Evolutionary conservation across 2,888 invertebrate genomes (phyloP), one percentile per base, ranked within the genome.

Genomic region (Heliconius hortense): DNA sequence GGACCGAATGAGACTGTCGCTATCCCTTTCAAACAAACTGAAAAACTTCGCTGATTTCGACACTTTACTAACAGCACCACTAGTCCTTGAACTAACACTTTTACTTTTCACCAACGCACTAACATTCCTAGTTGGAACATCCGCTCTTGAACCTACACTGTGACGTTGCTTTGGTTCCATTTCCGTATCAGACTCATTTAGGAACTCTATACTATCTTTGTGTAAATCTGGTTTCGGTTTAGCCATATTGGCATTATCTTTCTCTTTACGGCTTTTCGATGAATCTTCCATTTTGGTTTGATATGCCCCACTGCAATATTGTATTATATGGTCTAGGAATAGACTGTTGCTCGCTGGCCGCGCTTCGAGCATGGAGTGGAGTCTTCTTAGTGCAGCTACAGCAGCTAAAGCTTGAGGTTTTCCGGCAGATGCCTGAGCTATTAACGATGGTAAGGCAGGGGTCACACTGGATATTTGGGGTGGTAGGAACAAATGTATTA

Each of bases 401-500:
- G 98, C 98, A 26, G 96, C 96, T 78, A 97, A 94, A 0, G 98
- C 98, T 85, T 96, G 97, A 71, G 97, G 96, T 84, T 96, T 95
- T n/a, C 96, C 96, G 72, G 94, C 95, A 53, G 97, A 95, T 7
- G 98, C 98, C 83, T 97, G 96, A 3, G 96, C 95, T 85, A 98
- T 94, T 73, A 99, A 93, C 78, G 96, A 95, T 11, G 98, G 98
- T 83, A 99, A 93, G 26, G 98, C 96, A 28, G 98, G 97, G 74
- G 97, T 96, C 77, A 97, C 95, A 86, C 97, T 96, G 89, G 97
- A 97, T 84, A 97, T 96, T 88, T 98, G 98, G 70, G 97, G 95
- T 73, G 99, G 99, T 86, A 99, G 94, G 82, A 98, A 95, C 72
- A 96, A 95, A 90, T 98, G 97, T 84, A 97, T 96, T 87, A 99